These are phyloP conservation scores for Cephus runcator DNA, from an alignment of 2,888 invertebrate species.

Conservation along the genomic window DNA sequence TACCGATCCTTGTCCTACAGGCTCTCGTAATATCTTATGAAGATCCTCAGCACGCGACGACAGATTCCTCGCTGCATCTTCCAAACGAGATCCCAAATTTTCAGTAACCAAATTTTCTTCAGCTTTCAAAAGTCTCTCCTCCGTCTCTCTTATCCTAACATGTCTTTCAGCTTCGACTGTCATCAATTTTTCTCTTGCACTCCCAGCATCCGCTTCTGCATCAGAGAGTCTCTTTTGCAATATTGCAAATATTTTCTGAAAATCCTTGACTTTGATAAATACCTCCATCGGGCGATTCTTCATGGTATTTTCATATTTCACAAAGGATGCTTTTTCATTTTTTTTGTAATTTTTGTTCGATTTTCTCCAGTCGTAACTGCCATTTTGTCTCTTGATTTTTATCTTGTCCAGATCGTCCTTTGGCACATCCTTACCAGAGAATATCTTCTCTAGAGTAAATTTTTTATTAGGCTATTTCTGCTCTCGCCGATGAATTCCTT, in stretches of 20 bases:
- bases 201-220: neutral
- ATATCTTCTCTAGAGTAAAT: neutral
- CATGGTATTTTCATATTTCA: neutral
- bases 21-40: neutral
- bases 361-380: neutral
- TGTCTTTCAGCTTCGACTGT: neutral
- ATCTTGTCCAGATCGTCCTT: neutral
- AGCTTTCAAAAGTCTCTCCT: neutral
- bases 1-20: neutral
- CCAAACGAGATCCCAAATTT: neutral
- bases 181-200: neutral
- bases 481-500: neutral
- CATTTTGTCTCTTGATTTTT: neutral
- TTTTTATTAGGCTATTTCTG: neutral
- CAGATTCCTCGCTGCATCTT: neutral
- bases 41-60: neutral
- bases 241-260: neutral
- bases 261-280: neutral
- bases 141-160: neutral
- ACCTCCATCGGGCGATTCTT: neutral
- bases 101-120: neutral
- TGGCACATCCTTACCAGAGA: neutral
- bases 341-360: neutral
- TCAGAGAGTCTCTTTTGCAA: neutral
- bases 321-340: neutral